A percentile compares a stretch with the other conserved stretches of the same genome.
Evolutionary conservation across 2,888 invertebrate genomes (phyloP).

Genomic region (Hymenopus coronatus): DNA sequence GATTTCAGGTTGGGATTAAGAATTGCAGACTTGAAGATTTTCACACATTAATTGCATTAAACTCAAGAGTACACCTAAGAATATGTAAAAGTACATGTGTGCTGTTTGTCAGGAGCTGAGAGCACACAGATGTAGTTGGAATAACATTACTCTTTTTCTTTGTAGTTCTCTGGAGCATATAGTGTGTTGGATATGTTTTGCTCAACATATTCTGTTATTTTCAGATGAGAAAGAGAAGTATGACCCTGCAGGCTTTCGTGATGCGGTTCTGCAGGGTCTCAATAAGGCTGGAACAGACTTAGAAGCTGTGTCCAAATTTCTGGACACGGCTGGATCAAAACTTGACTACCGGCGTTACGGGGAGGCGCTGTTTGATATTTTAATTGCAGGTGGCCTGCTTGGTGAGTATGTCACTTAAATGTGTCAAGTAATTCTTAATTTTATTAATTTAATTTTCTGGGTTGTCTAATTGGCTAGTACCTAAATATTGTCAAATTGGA

Average conservation of each 20-base stretch:
- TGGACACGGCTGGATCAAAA: slow-evolving; percentile 93
- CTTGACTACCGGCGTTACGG: slow-evolving; percentile 97
- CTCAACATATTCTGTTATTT: slow-evolving; percentile 38
- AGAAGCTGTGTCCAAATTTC: slow-evolving; percentile 92
- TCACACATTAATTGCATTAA: no score
- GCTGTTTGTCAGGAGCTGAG: no score
- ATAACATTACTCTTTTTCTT: no score
- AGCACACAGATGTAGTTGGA: no score
- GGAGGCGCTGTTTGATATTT: slow-evolving; percentile 95
- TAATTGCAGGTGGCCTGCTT: slow-evolving; percentile 94
- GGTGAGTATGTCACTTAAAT: slow-evolving; percentile 54
- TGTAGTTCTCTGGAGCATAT: no score
- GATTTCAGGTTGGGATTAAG: no score
- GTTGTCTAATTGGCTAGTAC: no score
- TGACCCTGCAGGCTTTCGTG: slow-evolving; percentile 97
- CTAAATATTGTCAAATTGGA: no score
- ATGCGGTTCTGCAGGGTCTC: slow-evolving; percentile 92
- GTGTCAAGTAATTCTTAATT: neutral
- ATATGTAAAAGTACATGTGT: no score
- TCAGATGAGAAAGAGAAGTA: slow-evolving; percentile 99
- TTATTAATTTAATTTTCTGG: neutral
- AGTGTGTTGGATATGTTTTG: no score
- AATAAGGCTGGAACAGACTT: slow-evolving; percentile 93
- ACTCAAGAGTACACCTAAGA: no score
- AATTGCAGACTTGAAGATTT: no score